Percentiles rank a stretch among this genome's conserved stretches.
Evolutionary conservation across 2,797 vertebrate genomes (phyloP).

Genomic region (Schizopygopsis malacanthus): DNA sequence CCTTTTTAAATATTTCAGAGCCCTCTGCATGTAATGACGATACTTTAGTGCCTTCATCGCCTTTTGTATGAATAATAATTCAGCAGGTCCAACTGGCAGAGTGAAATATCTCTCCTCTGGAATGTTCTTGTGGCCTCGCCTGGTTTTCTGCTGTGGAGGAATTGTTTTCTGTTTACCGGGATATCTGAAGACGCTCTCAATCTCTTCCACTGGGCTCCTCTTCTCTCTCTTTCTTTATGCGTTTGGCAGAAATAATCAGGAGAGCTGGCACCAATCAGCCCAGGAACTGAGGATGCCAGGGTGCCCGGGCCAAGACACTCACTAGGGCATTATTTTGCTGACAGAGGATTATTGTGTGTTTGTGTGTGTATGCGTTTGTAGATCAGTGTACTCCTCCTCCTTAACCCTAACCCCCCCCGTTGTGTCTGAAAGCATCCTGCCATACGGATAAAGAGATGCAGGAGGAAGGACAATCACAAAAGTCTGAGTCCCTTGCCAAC

Average conservation of each 20-base stretch:
- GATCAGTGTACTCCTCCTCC: conserved; percentile 39
- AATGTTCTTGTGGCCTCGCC: neutral
- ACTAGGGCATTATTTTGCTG: conserved; percentile 47
- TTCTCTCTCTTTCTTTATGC: conserved; percentile 26
- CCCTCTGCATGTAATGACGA: conserved; percentile 17
- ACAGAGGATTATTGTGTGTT: conserved; percentile 48
- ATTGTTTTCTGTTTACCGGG: conserved; percentile 34
- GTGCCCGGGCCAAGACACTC: conserved; percentile 39
- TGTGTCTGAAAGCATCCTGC: conserved; percentile 41
- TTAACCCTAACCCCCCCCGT: conserved; percentile 25
- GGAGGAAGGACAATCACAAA: conserved; percentile 65
- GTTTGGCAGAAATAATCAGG: conserved; percentile 45
- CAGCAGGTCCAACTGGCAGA: conserved; percentile 13
- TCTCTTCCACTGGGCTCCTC: conserved; percentile 24
- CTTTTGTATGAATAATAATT: conserved; percentile 1
- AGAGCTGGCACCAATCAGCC: conserved; percentile 43
- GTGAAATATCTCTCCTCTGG: neutral
- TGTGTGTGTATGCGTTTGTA: conserved; percentile 47
- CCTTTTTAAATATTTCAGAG: conserved; percentile 23
- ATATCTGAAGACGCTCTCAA: conserved; percentile 36
- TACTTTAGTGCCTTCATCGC: neutral
- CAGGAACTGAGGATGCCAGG: conserved; percentile 46
- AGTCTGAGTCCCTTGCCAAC: conserved; percentile 64
- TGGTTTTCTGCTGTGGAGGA: conserved; percentile 21
- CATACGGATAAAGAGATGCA: conserved; percentile 34